A percentile compares a stretch with the other conserved stretches of the same genome.
Evolutionary conservation across 2,888 invertebrate species (phyloP).

Genomic region (Limenitis arthemis): DNA sequence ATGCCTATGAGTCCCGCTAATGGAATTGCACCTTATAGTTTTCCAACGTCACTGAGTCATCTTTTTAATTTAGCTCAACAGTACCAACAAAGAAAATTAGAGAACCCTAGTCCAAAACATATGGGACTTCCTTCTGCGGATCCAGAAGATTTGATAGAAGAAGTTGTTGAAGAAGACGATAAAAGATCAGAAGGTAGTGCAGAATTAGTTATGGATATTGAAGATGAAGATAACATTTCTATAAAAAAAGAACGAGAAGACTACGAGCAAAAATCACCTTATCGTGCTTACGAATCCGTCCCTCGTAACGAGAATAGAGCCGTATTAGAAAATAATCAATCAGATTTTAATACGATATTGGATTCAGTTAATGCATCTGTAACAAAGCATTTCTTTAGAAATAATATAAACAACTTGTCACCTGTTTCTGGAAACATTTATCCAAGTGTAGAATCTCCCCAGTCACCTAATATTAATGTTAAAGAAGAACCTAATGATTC

Average conservation of each 20-base stretch:
- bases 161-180: conserved; percentile 73
- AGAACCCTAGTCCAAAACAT: conserved; percentile 46
- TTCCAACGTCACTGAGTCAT: conserved; percentile 74
- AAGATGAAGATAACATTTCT: conserved; percentile 65
- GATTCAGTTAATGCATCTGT: conserved; percentile 83
- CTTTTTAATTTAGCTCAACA: conserved; percentile 74
- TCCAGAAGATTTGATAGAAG: conserved; percentile 74
- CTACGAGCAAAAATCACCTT: conserved; percentile 36
- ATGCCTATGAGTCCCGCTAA: conserved; percentile 65
- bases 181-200: conserved; percentile 68
- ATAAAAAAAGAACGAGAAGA: conserved; percentile 64
- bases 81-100: conserved; percentile 60
- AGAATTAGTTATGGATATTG: conserved; percentile 80
- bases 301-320: conserved; percentile 43
- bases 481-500: conserved; percentile 57
- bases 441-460: conserved; percentile 49
- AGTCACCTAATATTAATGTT: conserved; percentile 39
- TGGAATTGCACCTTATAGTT: conserved; percentile 65
- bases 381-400: conserved; percentile 80
- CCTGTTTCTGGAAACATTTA: conserved; percentile 66
- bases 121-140: conserved; percentile 48
- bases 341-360: conserved; percentile 79
- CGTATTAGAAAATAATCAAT: conserved; percentile 63
- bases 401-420: conserved; percentile 77
- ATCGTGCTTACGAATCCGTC: conserved; percentile 46